phyloP scores from a whole-genome alignment of 2,113 vertebrate species.

The Ia io region DNA sequence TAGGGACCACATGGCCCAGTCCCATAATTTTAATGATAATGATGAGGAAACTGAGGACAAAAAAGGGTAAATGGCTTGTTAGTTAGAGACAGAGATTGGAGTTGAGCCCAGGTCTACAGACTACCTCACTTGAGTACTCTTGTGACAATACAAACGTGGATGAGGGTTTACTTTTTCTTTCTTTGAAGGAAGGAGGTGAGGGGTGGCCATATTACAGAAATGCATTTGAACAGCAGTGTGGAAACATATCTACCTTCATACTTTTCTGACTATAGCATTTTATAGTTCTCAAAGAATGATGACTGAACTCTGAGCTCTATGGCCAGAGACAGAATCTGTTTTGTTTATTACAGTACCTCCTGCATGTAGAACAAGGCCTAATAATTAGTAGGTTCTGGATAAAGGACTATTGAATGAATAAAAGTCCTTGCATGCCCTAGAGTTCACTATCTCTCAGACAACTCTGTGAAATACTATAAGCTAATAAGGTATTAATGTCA shows the following conservation, averaged over 20 bases:
- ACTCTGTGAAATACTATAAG: slow-evolving; percentile 18
- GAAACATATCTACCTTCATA: background rate
- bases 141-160: background rate
- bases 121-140: background rate
- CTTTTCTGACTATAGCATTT: background rate
- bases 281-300: background rate
- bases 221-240: background rate
- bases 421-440: background rate
- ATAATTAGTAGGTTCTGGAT: background rate
- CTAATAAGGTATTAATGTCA: background rate
- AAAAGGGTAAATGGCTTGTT: background rate
- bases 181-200: background rate
- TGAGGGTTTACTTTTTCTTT: background rate
- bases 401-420: slow-evolving; percentile 13
- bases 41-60: background rate
- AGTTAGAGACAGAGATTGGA: slow-evolving; percentile 4
- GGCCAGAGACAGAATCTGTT: background rate
- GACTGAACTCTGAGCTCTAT: background rate
- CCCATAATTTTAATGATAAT: background rate
- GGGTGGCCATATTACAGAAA: background rate
- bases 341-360: background rate
- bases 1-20: background rate
- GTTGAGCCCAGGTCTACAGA: background rate
- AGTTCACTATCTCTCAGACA: background rate
- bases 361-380: background rate